Percentiles rank a stretch among this genome's conserved stretches.
Conservation (phyloP, 2,888 invertebrate genomes). For the Bombyx huttoni region DNA sequence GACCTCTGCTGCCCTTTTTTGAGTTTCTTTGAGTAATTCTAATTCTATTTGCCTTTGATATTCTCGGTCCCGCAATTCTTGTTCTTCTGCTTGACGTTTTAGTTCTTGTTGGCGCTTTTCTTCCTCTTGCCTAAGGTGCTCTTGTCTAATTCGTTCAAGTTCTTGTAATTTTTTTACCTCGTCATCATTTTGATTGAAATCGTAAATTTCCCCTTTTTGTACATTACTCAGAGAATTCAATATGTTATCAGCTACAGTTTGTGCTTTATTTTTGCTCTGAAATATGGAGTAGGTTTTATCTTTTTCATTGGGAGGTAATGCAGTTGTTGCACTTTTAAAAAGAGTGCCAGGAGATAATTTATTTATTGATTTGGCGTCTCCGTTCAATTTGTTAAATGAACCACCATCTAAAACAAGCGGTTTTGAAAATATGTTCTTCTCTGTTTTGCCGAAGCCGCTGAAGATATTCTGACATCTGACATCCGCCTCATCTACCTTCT, state of each 20-base stretch:
- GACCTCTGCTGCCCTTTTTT: conserved; percentile 6
- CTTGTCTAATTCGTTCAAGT: conserved; percentile 19
- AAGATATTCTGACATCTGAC: conserved; percentile 32
- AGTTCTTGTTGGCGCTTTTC: conserved; percentile 19
- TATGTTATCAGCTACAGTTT: conserved; percentile 44
- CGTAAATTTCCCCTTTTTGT: conserved; percentile 29
- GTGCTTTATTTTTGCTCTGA: conserved; percentile 47
- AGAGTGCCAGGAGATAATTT: conserved; percentile 43
- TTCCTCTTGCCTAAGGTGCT: conserved; percentile 27
- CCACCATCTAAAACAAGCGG: conserved; percentile 5
- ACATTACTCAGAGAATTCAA: conserved; percentile 30
- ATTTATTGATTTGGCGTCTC: conserved; percentile 17
- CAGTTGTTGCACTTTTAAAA: conserved; percentile 41
- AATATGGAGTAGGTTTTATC: conserved; percentile 41
- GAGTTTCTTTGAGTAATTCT: conserved; percentile 14
- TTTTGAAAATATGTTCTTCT: conserved; percentile 23
- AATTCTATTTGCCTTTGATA: conserved; percentile 15
- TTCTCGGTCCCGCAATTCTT: conserved; percentile 17
- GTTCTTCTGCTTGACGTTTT: conserved; percentile 19
- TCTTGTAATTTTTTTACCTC: conserved; percentile 14
- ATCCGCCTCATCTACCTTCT: conserved; percentile 10
- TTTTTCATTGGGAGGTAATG: conserved; percentile 21
- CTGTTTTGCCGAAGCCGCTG: conserved; percentile 28
- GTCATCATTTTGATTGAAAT: conserved; percentile 36
- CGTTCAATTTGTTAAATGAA: conserved; percentile 26